These are phyloP conservation scores for Drosophila ercepeae DNA, from an alignment of 1,140 invertebrate genomes.

Conservation along the genomic window DNA sequence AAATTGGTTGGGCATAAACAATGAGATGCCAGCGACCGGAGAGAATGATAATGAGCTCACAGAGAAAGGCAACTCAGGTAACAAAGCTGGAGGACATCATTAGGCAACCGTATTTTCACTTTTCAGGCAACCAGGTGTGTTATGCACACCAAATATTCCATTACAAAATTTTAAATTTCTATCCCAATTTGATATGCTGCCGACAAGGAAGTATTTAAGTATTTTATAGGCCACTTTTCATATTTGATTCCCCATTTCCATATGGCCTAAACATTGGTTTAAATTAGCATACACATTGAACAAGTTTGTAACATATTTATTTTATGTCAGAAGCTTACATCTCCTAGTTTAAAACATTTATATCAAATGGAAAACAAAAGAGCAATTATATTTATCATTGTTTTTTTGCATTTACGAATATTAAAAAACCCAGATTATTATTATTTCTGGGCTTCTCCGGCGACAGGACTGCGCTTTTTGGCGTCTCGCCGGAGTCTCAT, in stretches of 20 bases:
- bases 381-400: neutral
- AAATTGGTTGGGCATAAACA: constrained; percentile 50
- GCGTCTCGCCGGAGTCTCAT: constrained; percentile 14
- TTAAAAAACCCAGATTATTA: neutral
- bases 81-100: constrained; percentile 12
- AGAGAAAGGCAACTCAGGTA: constrained; percentile 6
- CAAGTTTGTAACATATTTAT: too few relatives aligned
- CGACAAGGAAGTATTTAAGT: neutral
- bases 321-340: too few relatives aligned
- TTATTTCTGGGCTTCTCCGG: neutral
- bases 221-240: neutral
- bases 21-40: constrained; percentile 28
- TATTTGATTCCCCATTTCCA: neutral
- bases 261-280: neutral
- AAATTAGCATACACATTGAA: too few relatives aligned
- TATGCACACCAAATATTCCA: constrained; percentile 32
- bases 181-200: neutral
- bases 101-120: neutral
- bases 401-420: neutral
- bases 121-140: neutral
- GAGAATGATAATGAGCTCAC: constrained; percentile 43
- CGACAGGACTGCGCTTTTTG: neutral
- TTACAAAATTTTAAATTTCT: constrained; percentile 8
- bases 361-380: too few relatives aligned
- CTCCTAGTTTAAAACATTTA: too few relatives aligned